Evolutionary conservation across 2,797 vertebrate species (phyloP), one percentile per base, ranked within the genome.

Genomic region (Cheirogaleus major): DNA sequence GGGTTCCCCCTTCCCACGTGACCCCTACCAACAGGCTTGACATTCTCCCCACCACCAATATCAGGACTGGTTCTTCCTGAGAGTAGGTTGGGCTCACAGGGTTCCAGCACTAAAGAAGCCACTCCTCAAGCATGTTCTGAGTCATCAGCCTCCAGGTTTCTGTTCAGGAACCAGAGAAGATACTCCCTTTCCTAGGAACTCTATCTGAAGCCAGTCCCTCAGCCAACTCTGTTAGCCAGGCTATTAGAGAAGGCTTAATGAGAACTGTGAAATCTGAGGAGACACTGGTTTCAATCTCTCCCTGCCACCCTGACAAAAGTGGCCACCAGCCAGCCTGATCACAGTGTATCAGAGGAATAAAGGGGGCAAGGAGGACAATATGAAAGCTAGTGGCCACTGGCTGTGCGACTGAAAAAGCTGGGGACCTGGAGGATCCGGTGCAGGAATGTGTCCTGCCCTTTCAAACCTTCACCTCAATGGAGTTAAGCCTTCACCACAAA

Each of bases 221-320:
- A 65, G 98, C 98, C 97, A 97, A 94, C 97, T 96, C 97, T 97
- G 96, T 98, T 96, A 98, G 97, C 86, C 80, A 98, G 93, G 97
- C 97, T 96, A 98, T 98, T 97, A 98, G 98, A 98, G 96, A 95
- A 92, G 94, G 96, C 83, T 96, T 94, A 97, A 96, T 0, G 73
- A 95, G 93, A 97, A 97, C 97, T 35, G 92, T 98, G 98, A 98
- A 97, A 98, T 96, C 97, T 94, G 97, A 98, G 97, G 38, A 97
- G 97, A 96, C 94, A 96, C 92, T 92, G 98, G 91, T 97, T 98
- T 98, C 98, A 98, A 98, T 98, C 98, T 98, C 95, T 96, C 96
- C 97, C 80, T 92, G 97, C 83, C 96, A 97, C 97, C 97, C 96
- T 96, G 95, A 97, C 94, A 94, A 96, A 97, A 96, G 96, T 96